These are phyloP conservation scores for Cantharis rustica DNA, from an alignment of 2,888 invertebrate species.

Conservation along the genomic window DNA sequence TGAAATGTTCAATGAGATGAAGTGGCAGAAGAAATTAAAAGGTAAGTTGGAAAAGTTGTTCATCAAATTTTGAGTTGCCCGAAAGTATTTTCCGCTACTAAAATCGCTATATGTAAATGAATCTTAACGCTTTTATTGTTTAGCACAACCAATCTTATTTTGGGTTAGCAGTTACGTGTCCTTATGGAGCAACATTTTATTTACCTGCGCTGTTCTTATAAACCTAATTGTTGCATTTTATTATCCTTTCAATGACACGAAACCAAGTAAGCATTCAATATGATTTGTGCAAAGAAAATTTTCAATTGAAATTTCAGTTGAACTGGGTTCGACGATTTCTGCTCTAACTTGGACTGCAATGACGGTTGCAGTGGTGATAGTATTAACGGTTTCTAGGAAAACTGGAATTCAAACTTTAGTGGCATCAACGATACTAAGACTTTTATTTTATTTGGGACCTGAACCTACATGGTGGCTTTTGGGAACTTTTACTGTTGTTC, in stretches of 20 bases:
- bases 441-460: slow-evolving; percentile 91
- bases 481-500: slow-evolving; percentile 84
- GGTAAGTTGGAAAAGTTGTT: slow-evolving; percentile 59
- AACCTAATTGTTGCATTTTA: slow-evolving; percentile 97
- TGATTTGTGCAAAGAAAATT: background rate
- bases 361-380: slow-evolving; percentile 74
- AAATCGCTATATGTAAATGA: too few relatives aligned
- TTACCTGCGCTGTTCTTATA: slow-evolving; percentile 95
- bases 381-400: slow-evolving; percentile 76
- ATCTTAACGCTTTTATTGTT: slow-evolving; percentile 33
- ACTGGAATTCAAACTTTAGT: slow-evolving; percentile 80
- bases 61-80: too few relatives aligned
- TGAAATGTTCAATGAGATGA: slow-evolving; percentile 98
- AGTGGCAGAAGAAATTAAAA: slow-evolving; percentile 98
- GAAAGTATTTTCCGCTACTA: too few relatives aligned
- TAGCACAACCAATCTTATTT: slow-evolving; percentile 90
- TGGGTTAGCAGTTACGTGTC: slow-evolving; percentile 98
- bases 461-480: slow-evolving; percentile 87
- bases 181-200: slow-evolving; percentile 94
- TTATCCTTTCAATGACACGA: slow-evolving; percentile 88
- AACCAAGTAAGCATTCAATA: slow-evolving; percentile 68
- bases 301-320: slow-evolving; percentile 52
- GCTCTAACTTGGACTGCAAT: slow-evolving; percentile 85
- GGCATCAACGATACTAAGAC: slow-evolving; percentile 79
- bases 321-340: slow-evolving; percentile 82